A percentile compares a stretch with the other conserved stretches of the same genome.
Conservation (phyloP, 64 coral and sea anemone genomes). For the Catalaphyllia jardinei region DNA sequence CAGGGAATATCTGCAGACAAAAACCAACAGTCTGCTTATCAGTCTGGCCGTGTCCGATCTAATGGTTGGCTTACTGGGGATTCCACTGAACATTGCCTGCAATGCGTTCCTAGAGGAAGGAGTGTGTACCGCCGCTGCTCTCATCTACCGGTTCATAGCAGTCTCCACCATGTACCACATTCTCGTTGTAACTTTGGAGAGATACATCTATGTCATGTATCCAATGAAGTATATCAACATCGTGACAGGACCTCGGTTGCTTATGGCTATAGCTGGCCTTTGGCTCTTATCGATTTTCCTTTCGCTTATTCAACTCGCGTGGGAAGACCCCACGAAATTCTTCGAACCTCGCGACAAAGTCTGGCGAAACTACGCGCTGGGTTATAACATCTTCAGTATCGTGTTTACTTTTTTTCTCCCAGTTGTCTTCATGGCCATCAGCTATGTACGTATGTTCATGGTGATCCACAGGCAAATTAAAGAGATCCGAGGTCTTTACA, state of each 20-base stretch:
- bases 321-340: slow-evolving; percentile 35
- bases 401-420: slow-evolving; percentile 79
- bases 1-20: slow-evolving; percentile 84
- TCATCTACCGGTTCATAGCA: slow-evolving; percentile 68
- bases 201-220: slow-evolving; percentile 93
- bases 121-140: slow-evolving; percentile 37
- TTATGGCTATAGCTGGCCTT: slow-evolving; percentile 59
- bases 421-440: slow-evolving; percentile 70
- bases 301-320: slow-evolving; percentile 56
- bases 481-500: slow-evolving; percentile 76
- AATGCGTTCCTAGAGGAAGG: slow-evolving; percentile 23
- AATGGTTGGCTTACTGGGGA: slow-evolving; percentile 51
- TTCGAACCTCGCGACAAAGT: background rate
- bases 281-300: slow-evolving; percentile 73
- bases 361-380: background rate
- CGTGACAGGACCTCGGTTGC: slow-evolving; percentile 71
- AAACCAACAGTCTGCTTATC: slow-evolving; percentile 85
- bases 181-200: slow-evolving; percentile 65
- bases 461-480: slow-evolving; percentile 90
- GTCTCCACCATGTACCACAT: slow-evolving; percentile 90
- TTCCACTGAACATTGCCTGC: slow-evolving; percentile 64
- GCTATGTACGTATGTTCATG: slow-evolving; percentile 74
- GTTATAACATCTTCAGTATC: slow-evolving; percentile 63
- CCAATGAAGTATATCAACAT: slow-evolving; percentile 96
- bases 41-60: slow-evolving; percentile 74